A percentile compares a stretch with the other conserved stretches of the same genome.
Evolutionary conservation across 2,888 invertebrate genomes (phyloP).

Genomic region (Hesperia comma): DNA sequence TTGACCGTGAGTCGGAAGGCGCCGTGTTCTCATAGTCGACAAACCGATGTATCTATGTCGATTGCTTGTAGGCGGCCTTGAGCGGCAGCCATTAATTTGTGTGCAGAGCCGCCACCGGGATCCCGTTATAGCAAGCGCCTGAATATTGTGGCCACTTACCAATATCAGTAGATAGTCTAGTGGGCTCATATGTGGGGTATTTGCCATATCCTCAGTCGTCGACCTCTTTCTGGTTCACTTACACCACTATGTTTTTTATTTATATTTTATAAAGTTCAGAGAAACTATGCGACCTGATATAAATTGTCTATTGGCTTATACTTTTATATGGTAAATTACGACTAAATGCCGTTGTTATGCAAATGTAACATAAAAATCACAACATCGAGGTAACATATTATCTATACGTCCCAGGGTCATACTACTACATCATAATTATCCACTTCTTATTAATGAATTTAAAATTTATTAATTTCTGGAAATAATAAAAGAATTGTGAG

Average conservation of each 20-base stretch:
- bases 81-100: conserved; percentile 80
- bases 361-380: conserved; percentile 38
- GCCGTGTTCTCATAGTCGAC: conserved; percentile 78
- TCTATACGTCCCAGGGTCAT: conserved; percentile 27
- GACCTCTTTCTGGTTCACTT: conserved; percentile 32
- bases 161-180: conserved; percentile 58
- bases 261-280: conserved; percentile 17
- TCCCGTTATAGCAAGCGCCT: conserved; percentile 76
- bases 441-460: no score
- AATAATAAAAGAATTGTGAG: neutral
- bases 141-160: conserved; percentile 67
- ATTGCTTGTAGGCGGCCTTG: conserved; percentile 82
- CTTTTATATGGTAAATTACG: conserved; percentile 8
- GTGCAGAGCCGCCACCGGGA: conserved; percentile 72
- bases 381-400: conserved; percentile 33
- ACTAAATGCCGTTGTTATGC: conserved; percentile 16
- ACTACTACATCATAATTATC: neutral
- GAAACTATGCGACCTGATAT: neutral
- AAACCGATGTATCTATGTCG: conserved; percentile 81
- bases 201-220: conserved; percentile 35
- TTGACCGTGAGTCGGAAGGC: conserved; percentile 69
- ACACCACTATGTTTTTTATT: conserved; percentile 2
- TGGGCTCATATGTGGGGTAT: conserved; percentile 44
- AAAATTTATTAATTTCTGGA: no score
- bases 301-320: neutral